These are phyloP conservation scores for Drosophila bunnanda DNA, from an alignment of 2,888 invertebrate species.

Conservation along the genomic window DNA sequence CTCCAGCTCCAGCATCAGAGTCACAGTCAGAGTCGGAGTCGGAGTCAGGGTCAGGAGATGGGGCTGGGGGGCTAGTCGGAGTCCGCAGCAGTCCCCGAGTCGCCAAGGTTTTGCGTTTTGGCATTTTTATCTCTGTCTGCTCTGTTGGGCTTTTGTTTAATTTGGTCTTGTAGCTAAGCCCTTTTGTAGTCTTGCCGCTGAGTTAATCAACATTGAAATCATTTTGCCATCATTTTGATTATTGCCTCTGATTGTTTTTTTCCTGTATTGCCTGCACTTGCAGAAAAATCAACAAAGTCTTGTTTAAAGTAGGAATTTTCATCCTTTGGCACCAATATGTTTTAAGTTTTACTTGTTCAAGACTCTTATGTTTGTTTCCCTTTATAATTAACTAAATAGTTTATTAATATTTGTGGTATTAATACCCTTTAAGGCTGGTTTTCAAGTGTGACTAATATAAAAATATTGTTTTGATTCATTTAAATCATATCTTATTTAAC, in stretches of 20 bases:
- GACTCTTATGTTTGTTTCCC: not conserved
- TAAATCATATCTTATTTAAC: no score
- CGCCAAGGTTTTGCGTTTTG: slow-evolving; percentile 56
- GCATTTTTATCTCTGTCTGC: slow-evolving; percentile 31
- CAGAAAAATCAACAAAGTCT: not conserved
- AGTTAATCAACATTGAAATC: slow-evolving; percentile 80
- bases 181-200: slow-evolving; percentile 77
- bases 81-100: slow-evolving; percentile 38
- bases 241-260: slow-evolving; percentile 66
- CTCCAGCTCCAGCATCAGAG: no score
- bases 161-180: slow-evolving; percentile 62
- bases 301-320: no score
- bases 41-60: slow-evolving; percentile 22
- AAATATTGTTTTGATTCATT: not conserved
- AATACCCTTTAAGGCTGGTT: not conserved
- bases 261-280: slow-evolving; percentile 14
- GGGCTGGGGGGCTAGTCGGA: slow-evolving; percentile 16
- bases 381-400: not conserved
- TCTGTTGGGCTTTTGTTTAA: slow-evolving; percentile 69
- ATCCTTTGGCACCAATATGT: not conserved
- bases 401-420: not conserved
- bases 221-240: slow-evolving; percentile 79
- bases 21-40: slow-evolving; percentile 5
- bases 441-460: not conserved
- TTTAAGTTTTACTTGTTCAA: not conserved